These are phyloP conservation scores for Melanotaenia parkinsoni DNA, from an alignment of 2,797 vertebrate genomes.

Conservation along the genomic window DNA sequence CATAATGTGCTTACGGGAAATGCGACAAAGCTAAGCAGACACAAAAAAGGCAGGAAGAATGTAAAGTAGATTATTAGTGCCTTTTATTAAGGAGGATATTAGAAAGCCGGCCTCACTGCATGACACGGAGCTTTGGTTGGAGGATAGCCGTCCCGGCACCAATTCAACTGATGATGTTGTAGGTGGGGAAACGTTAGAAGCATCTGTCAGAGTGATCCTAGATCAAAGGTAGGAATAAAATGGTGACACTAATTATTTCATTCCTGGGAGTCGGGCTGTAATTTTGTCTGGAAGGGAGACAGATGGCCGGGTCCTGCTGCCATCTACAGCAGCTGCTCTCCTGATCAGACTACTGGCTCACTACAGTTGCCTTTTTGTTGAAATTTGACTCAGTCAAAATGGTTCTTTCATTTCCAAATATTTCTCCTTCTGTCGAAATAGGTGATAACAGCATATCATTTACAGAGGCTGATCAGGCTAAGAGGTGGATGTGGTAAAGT, in stretches of 20 bases:
- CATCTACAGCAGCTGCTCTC: slow-evolving; percentile 63
- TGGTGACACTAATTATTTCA: slow-evolving; percentile 63
- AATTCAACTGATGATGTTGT: slow-evolving; percentile 52
- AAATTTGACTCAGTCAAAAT: slow-evolving; percentile 9
- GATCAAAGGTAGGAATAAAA: slow-evolving; percentile 56
- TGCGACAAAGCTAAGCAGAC: slow-evolving; percentile 22
- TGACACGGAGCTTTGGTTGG: slow-evolving; percentile 18
- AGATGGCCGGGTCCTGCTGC: slow-evolving; percentile 62
- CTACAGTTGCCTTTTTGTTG: slow-evolving; percentile 24
- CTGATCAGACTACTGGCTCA: slow-evolving; percentile 43
- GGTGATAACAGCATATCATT: neutral
- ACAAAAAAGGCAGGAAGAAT: slow-evolving; percentile 30
- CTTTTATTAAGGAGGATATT: slow-evolving; percentile 35
- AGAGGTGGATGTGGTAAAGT: neutral
- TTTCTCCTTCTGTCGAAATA: neutral
- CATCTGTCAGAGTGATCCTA: slow-evolving; percentile 53
- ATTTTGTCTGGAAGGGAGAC: slow-evolving; percentile 53
- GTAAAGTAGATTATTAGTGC: slow-evolving; percentile 49
- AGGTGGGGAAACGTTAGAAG: slow-evolving; percentile 50
- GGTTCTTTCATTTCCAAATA: slow-evolving; percentile 13
- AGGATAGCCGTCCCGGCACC: slow-evolving; percentile 28
- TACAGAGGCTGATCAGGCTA: neutral
- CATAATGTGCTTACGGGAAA: slow-evolving; percentile 17
- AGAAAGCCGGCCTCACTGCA: slow-evolving; percentile 17
- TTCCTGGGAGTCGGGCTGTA: slow-evolving; percentile 53